Percentiles rank a stretch among this genome's conserved stretches.
Conservation (phyloP, 2,888 invertebrate genomes). For the Periphyllus acericola region DNA sequence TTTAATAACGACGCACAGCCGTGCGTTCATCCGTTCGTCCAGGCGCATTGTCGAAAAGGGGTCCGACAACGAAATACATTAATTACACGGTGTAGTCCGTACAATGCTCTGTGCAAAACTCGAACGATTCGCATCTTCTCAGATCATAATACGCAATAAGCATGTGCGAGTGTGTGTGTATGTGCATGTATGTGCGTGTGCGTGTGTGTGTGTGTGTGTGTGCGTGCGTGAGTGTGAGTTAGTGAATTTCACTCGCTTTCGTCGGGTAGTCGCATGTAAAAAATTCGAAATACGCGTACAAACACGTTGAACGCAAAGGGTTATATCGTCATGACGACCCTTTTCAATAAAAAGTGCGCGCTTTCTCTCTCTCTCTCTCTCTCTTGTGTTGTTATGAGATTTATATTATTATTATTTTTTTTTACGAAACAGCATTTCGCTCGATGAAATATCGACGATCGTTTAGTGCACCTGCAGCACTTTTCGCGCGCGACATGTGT, state of each 20-base stretch:
- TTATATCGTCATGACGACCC: constrained; percentile 36
- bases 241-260: not conserved
- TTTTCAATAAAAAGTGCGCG: constrained; percentile 15
- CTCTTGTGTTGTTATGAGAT: constrained; percentile 43
- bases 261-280: not conserved
- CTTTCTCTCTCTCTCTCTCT: no score
- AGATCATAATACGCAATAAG: not conserved
- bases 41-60: not conserved
- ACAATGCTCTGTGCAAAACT: not conserved
- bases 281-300: constrained; percentile 1
- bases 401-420: constrained; percentile 14
- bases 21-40: not conserved
- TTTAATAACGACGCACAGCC: not conserved
- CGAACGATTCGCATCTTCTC: not conserved
- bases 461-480: constrained; percentile 59
- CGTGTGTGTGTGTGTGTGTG: no score
- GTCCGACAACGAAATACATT: not conserved
- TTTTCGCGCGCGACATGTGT: constrained; percentile 43
- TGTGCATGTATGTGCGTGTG: not conserved
- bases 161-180: no score
- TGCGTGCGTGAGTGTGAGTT: not conserved
- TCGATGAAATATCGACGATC: constrained; percentile 55
- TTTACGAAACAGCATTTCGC: constrained; percentile 8
- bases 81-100: not conserved
- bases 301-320: constrained; percentile 36